These are phyloP conservation scores for Austrolebias charrua DNA, from an alignment of 2,797 vertebrate genomes.

Conservation along the genomic window DNA sequence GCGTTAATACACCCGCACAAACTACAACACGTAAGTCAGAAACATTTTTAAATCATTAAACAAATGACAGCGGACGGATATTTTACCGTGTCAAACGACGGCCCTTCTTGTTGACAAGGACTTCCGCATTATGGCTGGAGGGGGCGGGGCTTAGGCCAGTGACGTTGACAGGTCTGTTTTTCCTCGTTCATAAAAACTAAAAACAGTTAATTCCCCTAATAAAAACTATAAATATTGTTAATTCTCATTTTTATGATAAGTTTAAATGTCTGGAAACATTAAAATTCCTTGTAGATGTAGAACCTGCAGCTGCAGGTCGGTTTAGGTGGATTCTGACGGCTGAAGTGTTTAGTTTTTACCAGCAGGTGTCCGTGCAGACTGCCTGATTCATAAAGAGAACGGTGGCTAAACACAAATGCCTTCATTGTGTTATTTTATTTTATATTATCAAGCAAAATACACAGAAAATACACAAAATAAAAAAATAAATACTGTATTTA, in stretches of 20 bases:
- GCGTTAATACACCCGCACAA: rapidly evolving
- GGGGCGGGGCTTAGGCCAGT: slow-evolving; percentile 48
- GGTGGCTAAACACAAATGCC: background rate
- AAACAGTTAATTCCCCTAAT: background rate
- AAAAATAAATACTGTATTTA: no score
- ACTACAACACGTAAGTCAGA: background rate
- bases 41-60: background rate
- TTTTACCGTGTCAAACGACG: slow-evolving; percentile 66
- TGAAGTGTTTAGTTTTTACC: slow-evolving; percentile 28
- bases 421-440: no score
- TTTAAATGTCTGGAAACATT: no score
- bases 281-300: rapidly evolving
- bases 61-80: slow-evolving; percentile 3
- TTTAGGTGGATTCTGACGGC: background rate
- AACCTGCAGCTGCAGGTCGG: rapidly evolving
- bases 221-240: background rate
- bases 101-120: slow-evolving; percentile 79
- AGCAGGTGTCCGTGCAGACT: slow-evolving; percentile 62
- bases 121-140: slow-evolving; percentile 72
- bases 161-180: background rate
- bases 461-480: no score
- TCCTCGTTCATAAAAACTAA: slow-evolving; percentile 32
- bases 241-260: rapidly evolving
- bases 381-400: slow-evolving; percentile 11
- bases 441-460: no score